phyloP scores from a whole-genome alignment of 2,113 vertebrate species.

The Cyprinodon brontotheroides region DNA sequence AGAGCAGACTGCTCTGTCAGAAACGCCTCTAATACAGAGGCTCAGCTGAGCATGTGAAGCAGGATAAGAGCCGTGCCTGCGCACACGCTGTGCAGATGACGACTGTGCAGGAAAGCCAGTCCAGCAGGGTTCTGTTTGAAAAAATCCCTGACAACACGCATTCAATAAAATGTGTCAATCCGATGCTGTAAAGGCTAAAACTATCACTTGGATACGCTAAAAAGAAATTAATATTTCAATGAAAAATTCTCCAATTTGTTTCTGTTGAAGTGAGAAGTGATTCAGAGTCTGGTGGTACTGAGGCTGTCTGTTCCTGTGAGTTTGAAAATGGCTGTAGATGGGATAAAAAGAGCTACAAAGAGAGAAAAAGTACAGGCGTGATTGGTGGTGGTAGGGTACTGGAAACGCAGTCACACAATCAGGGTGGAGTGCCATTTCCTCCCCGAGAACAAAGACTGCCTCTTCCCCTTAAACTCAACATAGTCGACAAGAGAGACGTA shows the following conservation, averaged over 20 bases:
- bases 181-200: neutral
- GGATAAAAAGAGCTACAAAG: constrained; percentile 46
- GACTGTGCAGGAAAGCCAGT: constrained; percentile 35
- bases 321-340: constrained; percentile 42
- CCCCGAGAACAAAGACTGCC: constrained; percentile 71
- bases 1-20: constrained; percentile 47
- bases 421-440: constrained; percentile 50
- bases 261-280: constrained; percentile 39
- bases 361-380: constrained; percentile 51
- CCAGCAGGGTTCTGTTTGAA: constrained; percentile 37
- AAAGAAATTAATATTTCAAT: constrained; percentile 25
- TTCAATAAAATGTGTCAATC: constrained; percentile 10
- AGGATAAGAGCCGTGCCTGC: constrained; percentile 64
- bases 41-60: constrained; percentile 68
- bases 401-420: constrained; percentile 67
- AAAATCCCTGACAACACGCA: constrained; percentile 27
- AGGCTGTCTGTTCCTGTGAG: constrained; percentile 45
- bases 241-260: constrained; percentile 23
- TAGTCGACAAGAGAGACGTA: constrained; percentile 23
- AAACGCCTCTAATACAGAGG: constrained; percentile 45
- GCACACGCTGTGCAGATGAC: constrained; percentile 57
- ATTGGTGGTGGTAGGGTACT: constrained; percentile 25
- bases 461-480: constrained; percentile 66
- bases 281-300: constrained; percentile 46
- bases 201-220: constrained; percentile 11